Evolutionary conservation across 2,113 vertebrate genomes (phyloP).

Genomic region (Lynx canadensis): DNA sequence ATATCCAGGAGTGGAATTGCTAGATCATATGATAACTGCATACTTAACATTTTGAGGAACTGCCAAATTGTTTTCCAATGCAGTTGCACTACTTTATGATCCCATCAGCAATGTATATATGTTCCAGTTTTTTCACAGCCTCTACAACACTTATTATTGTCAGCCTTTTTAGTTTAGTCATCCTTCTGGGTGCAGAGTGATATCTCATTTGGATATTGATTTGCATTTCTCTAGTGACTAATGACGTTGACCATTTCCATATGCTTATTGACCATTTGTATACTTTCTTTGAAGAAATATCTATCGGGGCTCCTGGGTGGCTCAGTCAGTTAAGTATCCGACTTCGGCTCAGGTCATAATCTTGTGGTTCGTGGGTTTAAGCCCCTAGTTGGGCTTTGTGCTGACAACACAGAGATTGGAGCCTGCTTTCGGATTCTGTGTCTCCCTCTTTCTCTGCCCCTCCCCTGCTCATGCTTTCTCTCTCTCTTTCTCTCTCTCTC

Average conservation of each 20-base stretch:
- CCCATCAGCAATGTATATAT: not conserved
- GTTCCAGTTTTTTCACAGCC: not conserved
- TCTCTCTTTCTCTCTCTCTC: too few species aligned
- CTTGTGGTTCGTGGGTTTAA: too few species aligned
- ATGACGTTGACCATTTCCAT: not conserved
- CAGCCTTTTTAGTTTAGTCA: not conserved
- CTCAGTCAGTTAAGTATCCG: too few species aligned
- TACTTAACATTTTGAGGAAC: not conserved
- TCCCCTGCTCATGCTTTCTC: too few species aligned
- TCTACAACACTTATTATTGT: not conserved
- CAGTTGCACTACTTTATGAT: not conserved
- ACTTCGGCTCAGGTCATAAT: too few species aligned
- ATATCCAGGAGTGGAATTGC: not conserved
- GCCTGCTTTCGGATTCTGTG: too few species aligned
- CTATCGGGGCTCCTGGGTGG: not conserved
- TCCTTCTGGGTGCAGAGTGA: not conserved
- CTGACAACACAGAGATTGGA: too few species aligned
- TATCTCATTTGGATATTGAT: not conserved
- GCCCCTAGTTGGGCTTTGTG: too few species aligned
- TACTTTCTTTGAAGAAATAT: not conserved
- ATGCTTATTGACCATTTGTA: not conserved
- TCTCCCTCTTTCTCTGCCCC: too few species aligned
- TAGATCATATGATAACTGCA: not conserved
- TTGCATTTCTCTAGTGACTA: not conserved
- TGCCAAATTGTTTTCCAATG: not conserved